Base-by-base conservation (phyloP, 2,888 invertebrate species). In the Scrobipalpa costella region DNA sequence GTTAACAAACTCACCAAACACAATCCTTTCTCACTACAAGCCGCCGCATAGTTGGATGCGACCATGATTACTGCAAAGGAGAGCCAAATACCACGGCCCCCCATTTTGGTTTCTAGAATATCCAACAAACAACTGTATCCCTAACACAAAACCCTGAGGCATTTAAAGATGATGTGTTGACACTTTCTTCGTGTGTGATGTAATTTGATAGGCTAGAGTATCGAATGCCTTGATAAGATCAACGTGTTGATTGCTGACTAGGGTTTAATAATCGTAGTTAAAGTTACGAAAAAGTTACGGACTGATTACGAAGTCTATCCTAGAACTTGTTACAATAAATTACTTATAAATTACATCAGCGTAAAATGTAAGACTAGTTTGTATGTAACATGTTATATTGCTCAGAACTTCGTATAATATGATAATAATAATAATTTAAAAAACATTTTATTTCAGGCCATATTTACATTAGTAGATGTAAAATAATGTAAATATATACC, bases 21-120 rank as follows among this genome's bases (percentile, higher is more conserved):
- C 13, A 88, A 63, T 61, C 78, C 83, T 67, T 88, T 90, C 7
- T 88, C 90, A 44, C 76, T 75, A 66, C 90, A 90, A 21, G 86
- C 84, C 11, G 69, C 67, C 0, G 81, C 78, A 63, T 76, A 81
- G 1, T 71, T 72, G 0, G 83, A 73, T 0, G 83, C 73, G 2
- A 89, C 57, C 13, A 89, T 57, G 0, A 88, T 11, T 3, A 89
- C 44, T 13, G 78, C 79, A 55, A 90, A 73, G 76, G 84, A 86
- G 80, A 86, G 83, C 89, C 86, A 90, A 76, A 88, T 75, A 3
- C 83, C 38, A 7, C 57, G 81, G 73, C 81, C 84, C 83, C 83
- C 84, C 88, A 88, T 88, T 64, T 71, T 79, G 5, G 61, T 63
- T 57, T 67, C 65, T 71, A 70, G 60, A n/a, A 27, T 15, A 34